A percentile compares a stretch with the other conserved stretches of the same genome.
phyloP scores from a whole-genome alignment of 2,797 vertebrate genomes.

The Muscicapa striata region DNA sequence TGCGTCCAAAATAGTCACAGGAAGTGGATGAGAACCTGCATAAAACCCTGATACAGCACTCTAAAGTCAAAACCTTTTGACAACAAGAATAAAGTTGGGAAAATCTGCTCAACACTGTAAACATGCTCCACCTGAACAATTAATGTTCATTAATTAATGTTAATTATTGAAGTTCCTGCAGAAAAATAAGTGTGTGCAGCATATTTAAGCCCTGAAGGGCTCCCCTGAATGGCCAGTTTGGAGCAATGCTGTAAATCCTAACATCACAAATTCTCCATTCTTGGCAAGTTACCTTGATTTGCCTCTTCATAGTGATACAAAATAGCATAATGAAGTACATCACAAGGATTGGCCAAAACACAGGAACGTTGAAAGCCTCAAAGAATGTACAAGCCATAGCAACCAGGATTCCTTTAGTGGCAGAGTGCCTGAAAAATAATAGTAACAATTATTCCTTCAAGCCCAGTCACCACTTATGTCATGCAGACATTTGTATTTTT shows the following conservation, averaged over 20 bases:
- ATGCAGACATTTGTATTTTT: not conserved
- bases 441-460: not conserved
- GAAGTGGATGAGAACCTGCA: not conserved
- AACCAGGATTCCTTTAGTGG: conserved; percentile 96
- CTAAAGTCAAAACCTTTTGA: not conserved
- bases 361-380: conserved; percentile 97
- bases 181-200: not conserved
- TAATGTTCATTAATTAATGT: not conserved
- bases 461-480: not conserved
- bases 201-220: not conserved
- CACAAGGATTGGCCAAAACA: conserved; percentile 99
- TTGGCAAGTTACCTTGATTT: conserved; percentile 90
- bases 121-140: not conserved
- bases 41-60: not conserved
- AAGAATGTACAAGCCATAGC: conserved; percentile 99
- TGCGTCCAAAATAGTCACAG: not conserved
- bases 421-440: conserved; percentile 87
- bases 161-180: not conserved
- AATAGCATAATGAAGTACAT: conserved; percentile 99
- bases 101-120: not conserved
- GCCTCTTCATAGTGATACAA: conserved; percentile 99
- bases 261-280: not conserved
- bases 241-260: not conserved
- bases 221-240: not conserved
- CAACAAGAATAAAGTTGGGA: not conserved